Evolutionary conservation across 2,888 invertebrate species (phyloP).

Genomic region (Diadromus collaris): DNA sequence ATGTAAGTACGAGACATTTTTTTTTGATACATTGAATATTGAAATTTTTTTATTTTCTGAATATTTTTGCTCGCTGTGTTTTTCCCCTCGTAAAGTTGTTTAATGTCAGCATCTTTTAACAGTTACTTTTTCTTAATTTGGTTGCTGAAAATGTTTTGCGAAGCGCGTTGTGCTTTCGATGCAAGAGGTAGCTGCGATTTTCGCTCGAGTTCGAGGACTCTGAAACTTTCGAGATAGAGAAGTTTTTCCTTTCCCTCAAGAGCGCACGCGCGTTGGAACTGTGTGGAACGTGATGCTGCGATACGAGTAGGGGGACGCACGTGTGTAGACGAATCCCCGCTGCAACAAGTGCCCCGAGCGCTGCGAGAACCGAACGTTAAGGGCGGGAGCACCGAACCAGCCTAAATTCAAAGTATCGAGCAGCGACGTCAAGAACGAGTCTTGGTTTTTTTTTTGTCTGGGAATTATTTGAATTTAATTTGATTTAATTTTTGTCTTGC

Average conservation of each 20-base stretch:
- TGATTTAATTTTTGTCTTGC: too few species aligned
- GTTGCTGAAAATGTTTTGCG: background rate
- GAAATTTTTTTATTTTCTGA: too few species aligned
- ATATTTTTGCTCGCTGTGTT: background rate
- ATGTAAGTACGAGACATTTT: background rate
- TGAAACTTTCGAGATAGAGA: background rate
- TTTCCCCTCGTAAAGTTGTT: background rate
- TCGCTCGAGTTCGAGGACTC: slow-evolving; percentile 1
- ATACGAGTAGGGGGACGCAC: background rate
- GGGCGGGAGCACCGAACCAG: too few species aligned
- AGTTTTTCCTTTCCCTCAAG: background rate
- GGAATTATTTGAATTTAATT: too few species aligned
- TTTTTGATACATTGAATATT: too few species aligned
- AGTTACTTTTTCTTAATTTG: background rate
- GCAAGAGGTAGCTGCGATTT: background rate
- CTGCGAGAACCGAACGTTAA: background rate
- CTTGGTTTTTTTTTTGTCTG: too few species aligned
- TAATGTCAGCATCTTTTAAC: background rate
- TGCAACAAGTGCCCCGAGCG: slow-evolving; percentile 31
- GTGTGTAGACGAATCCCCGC: slow-evolving; percentile 18
- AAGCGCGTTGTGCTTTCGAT: background rate
- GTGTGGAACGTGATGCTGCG: slow-evolving; percentile 6
- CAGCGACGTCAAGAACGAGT: too few species aligned
- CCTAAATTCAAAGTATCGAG: too few species aligned
- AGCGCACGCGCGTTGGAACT: slow-evolving; percentile 3